phyloP scores from a whole-genome alignment of 2,888 invertebrate species.

The Drosophila neotestacea region DNA sequence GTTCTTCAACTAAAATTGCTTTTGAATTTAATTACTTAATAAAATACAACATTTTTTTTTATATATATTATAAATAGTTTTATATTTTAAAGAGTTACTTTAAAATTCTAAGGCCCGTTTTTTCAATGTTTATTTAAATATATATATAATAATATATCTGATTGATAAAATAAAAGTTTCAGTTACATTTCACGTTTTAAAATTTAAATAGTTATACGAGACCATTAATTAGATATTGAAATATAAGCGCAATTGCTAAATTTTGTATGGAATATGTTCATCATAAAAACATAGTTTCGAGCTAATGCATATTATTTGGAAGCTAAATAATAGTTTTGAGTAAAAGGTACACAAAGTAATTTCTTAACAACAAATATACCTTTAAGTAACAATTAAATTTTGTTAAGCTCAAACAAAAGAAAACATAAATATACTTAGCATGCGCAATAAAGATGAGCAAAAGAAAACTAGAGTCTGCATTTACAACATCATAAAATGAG shows the following conservation, averaged over 20 bases:
- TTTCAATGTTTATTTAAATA: too few species aligned
- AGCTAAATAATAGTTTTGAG: constrained; percentile 1
- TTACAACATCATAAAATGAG: constrained; percentile 45
- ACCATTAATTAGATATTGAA: too few species aligned
- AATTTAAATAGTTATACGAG: too few species aligned
- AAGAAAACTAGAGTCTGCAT: constrained; percentile 22
- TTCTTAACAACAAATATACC: constrained; percentile 39
- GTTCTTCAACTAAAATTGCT: constrained; percentile 25
- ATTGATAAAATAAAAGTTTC: too few species aligned
- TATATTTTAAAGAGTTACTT: neutral
- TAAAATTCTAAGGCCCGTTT: neutral
- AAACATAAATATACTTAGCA: constrained; percentile 32
- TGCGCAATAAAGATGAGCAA: constrained; percentile 45
- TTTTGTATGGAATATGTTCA: too few species aligned
- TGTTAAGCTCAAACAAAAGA: neutral
- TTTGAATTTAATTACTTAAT: constrained; percentile 9
- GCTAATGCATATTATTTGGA: too few species aligned
- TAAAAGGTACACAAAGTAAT: constrained; percentile 15
- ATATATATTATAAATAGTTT: constrained; percentile 14
- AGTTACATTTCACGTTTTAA: too few species aligned
- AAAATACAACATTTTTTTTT: constrained; percentile 1
- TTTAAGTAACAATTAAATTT: constrained; percentile 50
- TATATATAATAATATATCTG: too few species aligned
- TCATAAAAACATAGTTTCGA: too few species aligned
- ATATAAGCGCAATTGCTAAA: too few species aligned